Conservation (phyloP, 2,888 invertebrate genomes). For the Tenthredo scrophulariae region DNA sequence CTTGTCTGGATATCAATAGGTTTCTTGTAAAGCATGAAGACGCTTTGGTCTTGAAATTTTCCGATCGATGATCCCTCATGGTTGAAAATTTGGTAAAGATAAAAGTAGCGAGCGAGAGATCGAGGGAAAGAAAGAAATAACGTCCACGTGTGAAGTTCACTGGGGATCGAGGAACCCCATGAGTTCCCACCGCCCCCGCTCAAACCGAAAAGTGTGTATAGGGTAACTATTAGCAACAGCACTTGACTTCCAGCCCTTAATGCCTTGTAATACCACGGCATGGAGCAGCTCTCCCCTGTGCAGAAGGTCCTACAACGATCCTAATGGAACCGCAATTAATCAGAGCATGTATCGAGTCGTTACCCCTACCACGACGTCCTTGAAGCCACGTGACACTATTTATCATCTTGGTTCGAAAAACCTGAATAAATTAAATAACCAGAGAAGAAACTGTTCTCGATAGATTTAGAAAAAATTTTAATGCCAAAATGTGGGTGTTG, state of each 20-base stretch:
- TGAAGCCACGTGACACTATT: slow-evolving; percentile 62
- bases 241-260: slow-evolving; percentile 74
- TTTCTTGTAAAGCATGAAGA: background rate
- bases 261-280: slow-evolving; percentile 71
- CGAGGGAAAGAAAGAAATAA: background rate
- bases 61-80: background rate
- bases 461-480: background rate
- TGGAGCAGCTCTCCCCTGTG: slow-evolving; percentile 58
- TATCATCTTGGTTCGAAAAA: slow-evolving; percentile 51
- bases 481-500: background rate
- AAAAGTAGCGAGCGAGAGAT: background rate
- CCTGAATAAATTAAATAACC: background rate
- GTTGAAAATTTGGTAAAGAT: background rate
- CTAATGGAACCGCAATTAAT: slow-evolving; percentile 71
- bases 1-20: background rate
- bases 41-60: background rate
- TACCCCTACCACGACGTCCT: slow-evolving; percentile 58
- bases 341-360: slow-evolving; percentile 65
- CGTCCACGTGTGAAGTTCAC: slow-evolving; percentile 65
- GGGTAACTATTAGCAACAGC: slow-evolving; percentile 72
- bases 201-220: slow-evolving; percentile 53
- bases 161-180: slow-evolving; percentile 70
- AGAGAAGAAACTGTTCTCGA: background rate
- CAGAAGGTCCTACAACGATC: slow-evolving; percentile 55
- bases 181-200: slow-evolving; percentile 54